A percentile compares a stretch with the other conserved stretches of the same genome.
These are phyloP conservation scores for Cassiopea andromeda DNA, from an alignment of 30 jellyfish, hydroid and myxozoan species.

Conservation along the genomic window DNA sequence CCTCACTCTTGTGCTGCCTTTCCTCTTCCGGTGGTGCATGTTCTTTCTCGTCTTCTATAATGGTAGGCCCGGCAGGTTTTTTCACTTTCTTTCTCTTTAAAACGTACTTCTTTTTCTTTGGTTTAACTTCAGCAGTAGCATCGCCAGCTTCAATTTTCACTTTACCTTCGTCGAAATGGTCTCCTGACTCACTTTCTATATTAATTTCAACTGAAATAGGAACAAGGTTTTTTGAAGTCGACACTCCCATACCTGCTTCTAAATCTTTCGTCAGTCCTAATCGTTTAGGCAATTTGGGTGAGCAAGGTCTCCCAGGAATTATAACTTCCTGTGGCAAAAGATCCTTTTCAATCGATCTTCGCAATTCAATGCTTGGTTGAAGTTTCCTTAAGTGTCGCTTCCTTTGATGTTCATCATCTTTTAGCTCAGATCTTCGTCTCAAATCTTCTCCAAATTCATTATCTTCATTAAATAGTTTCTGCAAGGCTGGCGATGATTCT, in stretches of 20 bases:
- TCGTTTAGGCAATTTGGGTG: not conserved
- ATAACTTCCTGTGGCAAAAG: conserved; percentile 26
- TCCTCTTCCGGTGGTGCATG: not conserved
- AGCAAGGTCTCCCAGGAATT: conserved; percentile 47
- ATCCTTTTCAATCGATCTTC: conserved; percentile 43
- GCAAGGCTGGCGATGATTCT: conserved; percentile 90
- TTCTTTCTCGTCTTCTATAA: conserved; percentile 37
- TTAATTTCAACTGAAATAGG: conserved; percentile 61
- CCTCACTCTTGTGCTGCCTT: not conserved
- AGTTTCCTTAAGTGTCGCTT: conserved; percentile 43
- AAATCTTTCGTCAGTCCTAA: not conserved
- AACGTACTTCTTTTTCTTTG: conserved; percentile 72
- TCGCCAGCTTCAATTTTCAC: not conserved
- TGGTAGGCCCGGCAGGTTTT: conserved; percentile 19
- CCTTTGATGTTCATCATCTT: conserved; percentile 28
- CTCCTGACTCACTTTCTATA: conserved; percentile 22
- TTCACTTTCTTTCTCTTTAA: conserved; percentile 62
- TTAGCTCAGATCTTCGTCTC: conserved; percentile 51
- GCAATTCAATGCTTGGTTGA: conserved; percentile 40
- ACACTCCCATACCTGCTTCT: not conserved
- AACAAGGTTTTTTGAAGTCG: not conserved
- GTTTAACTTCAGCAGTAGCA: conserved; percentile 9
- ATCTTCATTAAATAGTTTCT: conserved; percentile 76
- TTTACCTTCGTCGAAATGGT: not conserved
- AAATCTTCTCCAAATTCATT: conserved; percentile 76